Percentiles rank a stretch among this genome's conserved stretches.
Conservation (phyloP, 2,888 invertebrate species). For the Hyposoter didymator region DNA sequence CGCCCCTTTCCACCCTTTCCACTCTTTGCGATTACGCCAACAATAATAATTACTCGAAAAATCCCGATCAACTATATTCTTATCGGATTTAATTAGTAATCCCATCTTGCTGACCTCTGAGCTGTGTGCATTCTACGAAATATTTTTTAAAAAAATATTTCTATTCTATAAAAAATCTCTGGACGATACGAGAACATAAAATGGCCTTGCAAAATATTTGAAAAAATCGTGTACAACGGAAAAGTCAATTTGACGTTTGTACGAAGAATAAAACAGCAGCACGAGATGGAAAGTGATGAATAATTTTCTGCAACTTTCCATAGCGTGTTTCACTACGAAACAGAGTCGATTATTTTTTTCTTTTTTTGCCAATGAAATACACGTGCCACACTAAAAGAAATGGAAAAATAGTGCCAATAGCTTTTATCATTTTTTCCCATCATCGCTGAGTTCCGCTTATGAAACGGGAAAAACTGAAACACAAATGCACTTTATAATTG, state of each 20-base stretch:
- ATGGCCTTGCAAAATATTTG: background rate
- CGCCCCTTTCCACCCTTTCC: background rate
- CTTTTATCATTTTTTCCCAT: background rate
- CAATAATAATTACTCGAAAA: constrained; percentile 19
- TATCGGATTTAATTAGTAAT: constrained; percentile 43
- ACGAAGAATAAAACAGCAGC: background rate
- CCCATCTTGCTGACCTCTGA: background rate
- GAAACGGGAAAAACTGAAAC: background rate
- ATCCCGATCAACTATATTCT: background rate
- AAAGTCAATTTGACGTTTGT: background rate
- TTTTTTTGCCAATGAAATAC: background rate
- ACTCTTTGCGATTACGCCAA: background rate
- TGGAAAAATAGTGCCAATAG: background rate
- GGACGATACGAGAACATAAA: background rate
- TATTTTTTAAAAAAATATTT: background rate
- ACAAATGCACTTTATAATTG: constrained; percentile 10
- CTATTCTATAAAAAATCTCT: background rate
- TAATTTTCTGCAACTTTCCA: background rate
- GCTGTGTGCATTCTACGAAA: background rate
- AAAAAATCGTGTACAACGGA: background rate
- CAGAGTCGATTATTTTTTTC: background rate
- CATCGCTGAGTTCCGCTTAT: background rate
- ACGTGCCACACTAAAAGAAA: background rate
- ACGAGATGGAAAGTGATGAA: background rate
- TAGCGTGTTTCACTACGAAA: background rate